These are phyloP conservation scores for Podarcis lilfordi DNA, from an alignment of 2,797 vertebrate species.

Conservation along the genomic window DNA sequence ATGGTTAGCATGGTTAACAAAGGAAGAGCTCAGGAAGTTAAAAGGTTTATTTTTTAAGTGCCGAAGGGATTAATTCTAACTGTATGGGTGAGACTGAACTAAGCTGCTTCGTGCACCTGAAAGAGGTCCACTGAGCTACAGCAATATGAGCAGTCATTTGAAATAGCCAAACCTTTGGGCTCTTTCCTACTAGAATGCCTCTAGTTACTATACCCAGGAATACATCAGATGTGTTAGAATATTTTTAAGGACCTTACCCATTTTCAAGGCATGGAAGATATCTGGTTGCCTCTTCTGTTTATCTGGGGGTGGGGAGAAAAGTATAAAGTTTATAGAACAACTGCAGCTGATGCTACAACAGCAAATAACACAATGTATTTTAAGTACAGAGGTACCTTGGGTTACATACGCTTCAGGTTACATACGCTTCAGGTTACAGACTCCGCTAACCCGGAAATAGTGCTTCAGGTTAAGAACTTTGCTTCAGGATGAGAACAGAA, in stretches of 20 bases:
- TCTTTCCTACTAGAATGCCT: neutral
- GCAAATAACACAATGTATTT: neutral
- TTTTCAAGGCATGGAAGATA: slow-evolving; percentile 93
- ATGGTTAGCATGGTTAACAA: slow-evolving; percentile 22
- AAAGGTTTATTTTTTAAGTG: neutral
- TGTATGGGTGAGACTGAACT: no score
- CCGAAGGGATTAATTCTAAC: neutral
- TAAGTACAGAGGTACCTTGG: neutral
- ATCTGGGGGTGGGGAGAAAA: slow-evolving; percentile 72
- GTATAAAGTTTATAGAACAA: neutral
- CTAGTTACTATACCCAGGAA: neutral
- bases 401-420: no score
- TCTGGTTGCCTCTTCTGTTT: slow-evolving; percentile 91
- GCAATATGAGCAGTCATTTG: neutral
- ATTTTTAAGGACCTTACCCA: slow-evolving; percentile 80
- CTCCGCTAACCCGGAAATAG: no score
- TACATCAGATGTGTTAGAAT: neutral
- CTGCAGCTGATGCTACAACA: slow-evolving; percentile 9
- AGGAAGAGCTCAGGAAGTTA: slow-evolving; percentile 4
- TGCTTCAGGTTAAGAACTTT: no score
- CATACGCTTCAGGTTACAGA: no score
- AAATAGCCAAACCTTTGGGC: neutral
- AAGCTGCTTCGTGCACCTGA: no score
- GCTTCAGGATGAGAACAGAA: no score
- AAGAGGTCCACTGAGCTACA: neutral